These are phyloP conservation scores for Nasonia longicornis DNA, from an alignment of 1,140 invertebrate genomes.

Conservation along the genomic window DNA sequence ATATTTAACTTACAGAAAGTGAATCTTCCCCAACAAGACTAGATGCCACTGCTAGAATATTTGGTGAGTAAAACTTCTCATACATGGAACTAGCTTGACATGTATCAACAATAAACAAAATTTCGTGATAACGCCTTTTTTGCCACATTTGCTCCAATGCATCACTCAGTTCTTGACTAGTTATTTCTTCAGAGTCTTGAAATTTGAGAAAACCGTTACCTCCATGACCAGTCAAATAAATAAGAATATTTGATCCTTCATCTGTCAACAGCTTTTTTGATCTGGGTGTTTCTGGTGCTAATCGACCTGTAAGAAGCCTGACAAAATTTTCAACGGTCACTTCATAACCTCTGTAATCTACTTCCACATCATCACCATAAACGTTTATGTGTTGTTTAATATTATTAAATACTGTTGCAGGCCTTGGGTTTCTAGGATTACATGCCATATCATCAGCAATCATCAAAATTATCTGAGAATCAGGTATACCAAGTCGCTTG, in stretches of 20 bases:
- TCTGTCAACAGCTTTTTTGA: constrained; percentile 97
- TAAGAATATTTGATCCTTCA: constrained; percentile 96
- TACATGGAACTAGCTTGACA: constrained; percentile 99
- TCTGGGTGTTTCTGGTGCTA: constrained; percentile 90
- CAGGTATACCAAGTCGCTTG: constrained; percentile 96
- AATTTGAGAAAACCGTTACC: constrained; percentile 99
- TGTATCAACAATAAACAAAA: constrained; percentile 99
- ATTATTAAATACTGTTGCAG: constrained; percentile 99
- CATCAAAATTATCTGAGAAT: constrained; percentile 98
- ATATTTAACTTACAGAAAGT: constrained; percentile 81
- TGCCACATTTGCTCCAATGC: constrained; percentile 99
- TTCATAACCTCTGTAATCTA: constrained; percentile 98
- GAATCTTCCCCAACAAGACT: constrained; percentile 99
- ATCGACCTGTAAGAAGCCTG: constrained; percentile 90
- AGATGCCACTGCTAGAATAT: constrained; percentile 96
- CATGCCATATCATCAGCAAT: constrained; percentile 99
- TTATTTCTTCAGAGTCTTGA: constrained; percentile 99
- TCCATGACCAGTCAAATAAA: constrained; percentile 97
- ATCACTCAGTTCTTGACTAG: constrained; percentile 98
- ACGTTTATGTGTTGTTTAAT: constrained; percentile 98
- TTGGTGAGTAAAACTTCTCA: constrained; percentile 97
- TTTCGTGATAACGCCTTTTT: constrained; percentile 97
- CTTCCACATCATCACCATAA: constrained; percentile 99
- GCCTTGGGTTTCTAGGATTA: constrained; percentile 96
- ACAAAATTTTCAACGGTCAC: constrained; percentile 99